Evolutionary conservation across 2,888 invertebrate genomes (phyloP), one percentile per base, ranked within the genome.

Genomic region (Thereva nobilitata): DNA sequence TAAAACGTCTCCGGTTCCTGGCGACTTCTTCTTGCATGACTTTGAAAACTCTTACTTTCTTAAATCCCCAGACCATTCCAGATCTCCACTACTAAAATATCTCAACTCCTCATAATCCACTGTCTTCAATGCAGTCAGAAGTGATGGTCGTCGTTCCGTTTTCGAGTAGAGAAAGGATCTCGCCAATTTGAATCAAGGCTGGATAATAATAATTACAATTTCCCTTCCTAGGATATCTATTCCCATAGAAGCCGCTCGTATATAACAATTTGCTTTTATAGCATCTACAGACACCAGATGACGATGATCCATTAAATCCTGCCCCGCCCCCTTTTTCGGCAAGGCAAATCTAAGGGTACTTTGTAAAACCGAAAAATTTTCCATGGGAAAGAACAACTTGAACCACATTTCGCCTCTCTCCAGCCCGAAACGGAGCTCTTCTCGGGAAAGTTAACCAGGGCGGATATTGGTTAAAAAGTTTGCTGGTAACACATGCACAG

Each of bases 231-330:
- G n/a, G 23, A 50, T 41, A 50, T 61, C 61, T 61, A 49, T 50
- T 61, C 50, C 50, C 61, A 41, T 40, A 50, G 61, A 61, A 61
- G 50, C 50, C 38, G 50, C 61, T 61, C 50, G 61, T 50, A 61
- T 61, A 61, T 61, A 61, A 61, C 61, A 61, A 61, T 61, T 61
- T 61, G 50, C 61, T 61, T 61, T 61, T 61, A 61, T 61, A 61
- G 61, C 61, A 34, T 50, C 34, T 40, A 23, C 61, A 61, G 50
- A 61, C 61, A 61, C 61, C 61, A 61, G 61, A 61, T 61, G 61
- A 61, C 61, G 61, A 41, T 41, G 61, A 61, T 61, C 61, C 61
- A 61, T 61, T 61, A 61, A 61, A 61, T 61, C 61, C 61, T 50
- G 61, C 50, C 50, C 61, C 50, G 49, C 61, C 61, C 50, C 61